Base-by-base conservation (phyloP, 2,113 vertebrate genomes). In the Gulo gulo region DNA sequence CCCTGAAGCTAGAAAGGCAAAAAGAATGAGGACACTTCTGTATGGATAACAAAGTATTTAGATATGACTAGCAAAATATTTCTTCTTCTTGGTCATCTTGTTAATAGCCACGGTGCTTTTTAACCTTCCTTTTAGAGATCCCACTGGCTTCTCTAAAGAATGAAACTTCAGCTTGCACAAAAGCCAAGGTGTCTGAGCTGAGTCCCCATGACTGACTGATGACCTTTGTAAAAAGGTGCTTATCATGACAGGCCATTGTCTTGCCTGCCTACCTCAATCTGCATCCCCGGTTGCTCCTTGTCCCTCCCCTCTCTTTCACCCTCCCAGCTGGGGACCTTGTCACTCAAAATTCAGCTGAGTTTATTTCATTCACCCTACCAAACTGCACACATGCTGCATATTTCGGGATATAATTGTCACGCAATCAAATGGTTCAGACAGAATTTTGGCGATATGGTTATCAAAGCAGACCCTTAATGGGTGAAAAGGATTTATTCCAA, bases 191-290 rank as follows among this genome's bases (percentile, higher is more conserved):
- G 87, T 92, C 74, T 1, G 9, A 42, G 29, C 42, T 61, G 83
- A 84, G 74, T 95, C 92, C 96, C 89, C 34, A 10, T 63, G 97
- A 97, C 88, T 92, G 94, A 97, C 95, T 92, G 92, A 39, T 97
- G 95, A 97, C 97, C 97, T 98, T 97, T 97, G 83, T 18, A 65
- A 76, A 92, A 94, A 98, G 97, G 87, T 90, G 87, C 91, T 97
- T 88, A 97, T 96, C 95, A 31, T 4, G 74, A 95, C 94, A 97
- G 97, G 83, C 86, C 59, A 95, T 94, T 97, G 96, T 96, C 95
- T 97, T 63, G 80, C 59, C 74, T 63, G 57, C 31, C 59, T 81
- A 84, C 94, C 55, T 90, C 88, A 34, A 93, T 95, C 87, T 97
- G 81, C 91, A 88, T 96, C 73, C 91, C 47, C 76, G 92, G 88